Evolutionary conservation across 2,113 vertebrate species (phyloP), one percentile per base, ranked within the genome.

Genomic region (Struthio camelus): DNA sequence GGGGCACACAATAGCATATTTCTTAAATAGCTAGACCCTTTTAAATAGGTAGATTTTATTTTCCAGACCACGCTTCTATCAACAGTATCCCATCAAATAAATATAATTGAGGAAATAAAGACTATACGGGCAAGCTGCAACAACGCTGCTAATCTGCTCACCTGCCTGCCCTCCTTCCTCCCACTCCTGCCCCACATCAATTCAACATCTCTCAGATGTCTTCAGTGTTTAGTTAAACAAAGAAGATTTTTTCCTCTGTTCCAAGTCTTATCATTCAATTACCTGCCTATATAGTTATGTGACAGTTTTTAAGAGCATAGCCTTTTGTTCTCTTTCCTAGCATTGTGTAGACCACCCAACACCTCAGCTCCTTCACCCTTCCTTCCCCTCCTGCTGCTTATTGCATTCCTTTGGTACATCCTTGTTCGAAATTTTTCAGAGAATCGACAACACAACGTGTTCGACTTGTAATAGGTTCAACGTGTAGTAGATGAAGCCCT

Each of bases 241-340:
- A 96, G 51, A 67, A 96, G 66, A 48, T 62, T 62, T 95, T 93
- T 95, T 87, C 81, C 87, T 44, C 94, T 83, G 71, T 94, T 96
- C 87, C 94, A 96, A 95, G 87, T 83, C 91, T 76, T 76, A 70
- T 42, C 62, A 93, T 95, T 91, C 79, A 96, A 67, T 89, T 91
- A 46, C 66, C 87, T 87, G 91, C 73, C 77, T 90, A 85, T 76
- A 82, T 34, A 92, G 44, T 72, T 95, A 14, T 38, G 92, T 79
- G 95, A 96, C 94, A 93, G n/a, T 69, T 95, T 93, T 91, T 80
- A 89, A 66, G 80, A 90, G 56, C 28, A 19, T 3, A 81, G 56
- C 25, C 69, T 79, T 93, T 87, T 93, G 56, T 48, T 44, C 86
- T 96, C 80, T 77, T 69, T 92, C 79, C 90, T 83, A 84, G 80